Percentiles rank a stretch among this genome's conserved stretches.
These are phyloP conservation scores for Physocephala rufipes DNA, from an alignment of 2,888 invertebrate species.

Conservation along the genomic window DNA sequence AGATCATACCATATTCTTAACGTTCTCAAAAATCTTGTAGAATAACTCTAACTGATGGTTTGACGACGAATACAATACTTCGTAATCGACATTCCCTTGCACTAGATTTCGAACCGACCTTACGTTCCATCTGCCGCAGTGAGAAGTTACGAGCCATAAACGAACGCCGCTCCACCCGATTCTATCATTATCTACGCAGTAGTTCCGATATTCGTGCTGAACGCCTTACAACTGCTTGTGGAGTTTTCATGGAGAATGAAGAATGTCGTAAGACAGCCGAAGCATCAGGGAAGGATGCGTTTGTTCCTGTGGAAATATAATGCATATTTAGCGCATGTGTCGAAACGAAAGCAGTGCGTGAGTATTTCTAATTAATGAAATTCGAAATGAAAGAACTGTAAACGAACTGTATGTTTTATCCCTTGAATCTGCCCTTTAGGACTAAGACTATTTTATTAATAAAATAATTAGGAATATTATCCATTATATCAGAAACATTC, in stretches of 20 bases:
- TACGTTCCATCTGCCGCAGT: conserved; percentile 75
- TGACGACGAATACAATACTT: conserved; percentile 65
- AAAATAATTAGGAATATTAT: too few relatives aligned
- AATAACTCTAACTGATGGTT: conserved; percentile 65
- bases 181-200: conserved; percentile 80
- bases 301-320: not conserved
- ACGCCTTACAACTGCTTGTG: conserved; percentile 67
- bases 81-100: conserved; percentile 70
- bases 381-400: not conserved
- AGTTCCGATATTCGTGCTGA: conserved; percentile 66
- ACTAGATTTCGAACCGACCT: conserved; percentile 75
- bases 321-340: not conserved
- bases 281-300: conserved; percentile 3
- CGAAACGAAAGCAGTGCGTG: not conserved
- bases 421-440: too few relatives aligned
- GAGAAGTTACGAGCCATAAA: conserved; percentile 70
- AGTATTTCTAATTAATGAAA: not conserved
- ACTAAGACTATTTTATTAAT: not conserved
- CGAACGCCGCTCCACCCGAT: conserved; percentile 77
- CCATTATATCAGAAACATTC: too few relatives aligned
- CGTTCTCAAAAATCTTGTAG: conserved; percentile 63
- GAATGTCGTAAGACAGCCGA: not conserved
- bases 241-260: conserved; percentile 46
- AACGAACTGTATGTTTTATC: not conserved
- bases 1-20: too few relatives aligned